phyloP scores from a whole-genome alignment of 2,797 vertebrate species.

The Peromyscus nudipes region DNA sequence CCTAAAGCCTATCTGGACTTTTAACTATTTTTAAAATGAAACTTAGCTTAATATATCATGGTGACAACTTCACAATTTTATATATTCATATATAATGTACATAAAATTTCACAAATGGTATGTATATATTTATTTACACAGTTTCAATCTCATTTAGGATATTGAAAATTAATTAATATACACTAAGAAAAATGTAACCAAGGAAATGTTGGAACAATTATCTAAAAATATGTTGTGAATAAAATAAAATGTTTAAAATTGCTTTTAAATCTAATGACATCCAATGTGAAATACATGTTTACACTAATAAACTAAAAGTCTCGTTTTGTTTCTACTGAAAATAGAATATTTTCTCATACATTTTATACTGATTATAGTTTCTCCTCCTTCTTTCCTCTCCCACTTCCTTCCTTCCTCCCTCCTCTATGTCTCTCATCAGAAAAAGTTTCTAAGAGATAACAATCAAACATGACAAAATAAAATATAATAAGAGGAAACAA shows the following conservation, averaged over 20 bases:
- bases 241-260: constrained; percentile 26
- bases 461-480: neutral
- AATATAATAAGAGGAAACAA: neutral
- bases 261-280: neutral
- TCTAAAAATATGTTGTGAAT: neutral
- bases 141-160: neutral
- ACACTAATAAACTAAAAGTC: neutral
- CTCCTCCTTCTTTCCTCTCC: neutral
- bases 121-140: neutral
- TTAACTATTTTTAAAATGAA: neutral
- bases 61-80: neutral
- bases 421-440: neutral
- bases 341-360: neutral
- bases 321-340: neutral
- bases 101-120: neutral
- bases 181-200: neutral
- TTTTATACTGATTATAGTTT: neutral
- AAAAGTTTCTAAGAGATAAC: neutral
- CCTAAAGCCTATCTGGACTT: neutral
- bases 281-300: neutral
- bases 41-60: neutral
- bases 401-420: accelerated
- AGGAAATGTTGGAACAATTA: neutral
- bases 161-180: neutral
- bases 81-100: neutral